Conservation (phyloP, 37 sponge, comb jelly and placozoan species). For the Dysidea cf. avara region DNA sequence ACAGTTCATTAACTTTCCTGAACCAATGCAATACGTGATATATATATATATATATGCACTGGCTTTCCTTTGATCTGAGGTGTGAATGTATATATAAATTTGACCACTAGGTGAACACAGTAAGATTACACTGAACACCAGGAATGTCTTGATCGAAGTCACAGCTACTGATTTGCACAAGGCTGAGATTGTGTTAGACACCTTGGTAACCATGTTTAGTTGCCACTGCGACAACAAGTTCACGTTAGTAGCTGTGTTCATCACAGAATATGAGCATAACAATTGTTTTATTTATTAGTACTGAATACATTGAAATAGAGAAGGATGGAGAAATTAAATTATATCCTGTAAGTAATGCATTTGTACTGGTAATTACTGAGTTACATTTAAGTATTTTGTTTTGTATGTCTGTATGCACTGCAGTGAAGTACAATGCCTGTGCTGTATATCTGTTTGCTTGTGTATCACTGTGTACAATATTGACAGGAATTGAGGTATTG, state of each 20-base stretch:
- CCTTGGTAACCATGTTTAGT: slow-evolving; percentile 79
- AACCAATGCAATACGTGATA: too few species aligned
- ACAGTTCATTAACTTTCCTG: too few species aligned
- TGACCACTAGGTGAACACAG: slow-evolving; percentile 78
- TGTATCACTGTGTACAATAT: neutral
- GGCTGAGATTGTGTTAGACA: slow-evolving; percentile 70
- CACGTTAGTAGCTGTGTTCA: slow-evolving; percentile 12
- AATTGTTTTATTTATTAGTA: slow-evolving; percentile 7
- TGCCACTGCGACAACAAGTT: slow-evolving; percentile 54
- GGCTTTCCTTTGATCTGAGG: too few species aligned
- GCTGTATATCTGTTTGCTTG: neutral
- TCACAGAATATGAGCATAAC: neutral
- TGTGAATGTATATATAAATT: too few species aligned
- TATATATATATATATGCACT: too few species aligned
- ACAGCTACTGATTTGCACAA: slow-evolving; percentile 70
- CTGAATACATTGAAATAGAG: slow-evolving; percentile 41
- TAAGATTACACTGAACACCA: slow-evolving; percentile 55
- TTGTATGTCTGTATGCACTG: neutral
- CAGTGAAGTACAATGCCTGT: neutral
- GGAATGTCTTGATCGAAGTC: slow-evolving; percentile 78
- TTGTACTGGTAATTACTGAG: neutral
- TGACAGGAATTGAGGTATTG: slow-evolving; percentile 46
- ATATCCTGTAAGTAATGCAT: slow-evolving; percentile 59
- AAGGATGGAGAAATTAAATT: slow-evolving; percentile 8
- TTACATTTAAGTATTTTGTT: neutral